Evolutionary conservation across 2,113 vertebrate species (phyloP).

Genomic region (Numenius arquata): DNA sequence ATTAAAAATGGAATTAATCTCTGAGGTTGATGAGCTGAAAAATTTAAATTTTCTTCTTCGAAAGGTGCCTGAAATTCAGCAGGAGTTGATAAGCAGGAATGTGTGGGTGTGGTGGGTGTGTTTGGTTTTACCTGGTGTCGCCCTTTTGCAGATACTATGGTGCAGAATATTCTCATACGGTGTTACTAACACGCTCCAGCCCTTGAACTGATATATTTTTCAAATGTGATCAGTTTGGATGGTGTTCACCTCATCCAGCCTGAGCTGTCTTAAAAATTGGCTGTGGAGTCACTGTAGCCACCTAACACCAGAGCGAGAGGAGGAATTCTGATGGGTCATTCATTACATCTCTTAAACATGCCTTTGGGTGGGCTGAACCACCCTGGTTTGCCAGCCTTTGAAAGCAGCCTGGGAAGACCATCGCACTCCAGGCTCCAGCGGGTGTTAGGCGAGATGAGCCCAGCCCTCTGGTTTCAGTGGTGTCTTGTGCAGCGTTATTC

Average conservation of each 20-base stretch:
- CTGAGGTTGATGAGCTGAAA: background rate
- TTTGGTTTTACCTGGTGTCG: background rate
- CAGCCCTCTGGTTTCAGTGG: background rate
- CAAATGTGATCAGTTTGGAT: background rate
- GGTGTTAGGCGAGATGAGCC: background rate
- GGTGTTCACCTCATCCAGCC: background rate
- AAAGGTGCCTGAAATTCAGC: background rate
- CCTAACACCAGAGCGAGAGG: background rate
- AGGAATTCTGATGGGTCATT: background rate
- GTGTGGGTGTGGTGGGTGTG: background rate
- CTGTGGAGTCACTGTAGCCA: background rate
- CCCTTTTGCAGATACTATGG: background rate
- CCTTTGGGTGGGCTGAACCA: background rate
- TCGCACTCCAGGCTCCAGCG: background rate
- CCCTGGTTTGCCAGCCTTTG: background rate
- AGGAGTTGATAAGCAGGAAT: background rate
- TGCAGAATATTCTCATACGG: background rate
- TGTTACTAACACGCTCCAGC: background rate
- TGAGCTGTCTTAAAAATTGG: background rate
- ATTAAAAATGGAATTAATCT: background rate
- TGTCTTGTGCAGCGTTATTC: background rate
- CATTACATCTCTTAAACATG: background rate
- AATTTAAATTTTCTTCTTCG: background rate
- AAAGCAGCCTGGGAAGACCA: background rate
- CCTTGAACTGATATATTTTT: background rate